Conservation (phyloP, 2,797 vertebrate species). For the Furcifer pardalis region DNA sequence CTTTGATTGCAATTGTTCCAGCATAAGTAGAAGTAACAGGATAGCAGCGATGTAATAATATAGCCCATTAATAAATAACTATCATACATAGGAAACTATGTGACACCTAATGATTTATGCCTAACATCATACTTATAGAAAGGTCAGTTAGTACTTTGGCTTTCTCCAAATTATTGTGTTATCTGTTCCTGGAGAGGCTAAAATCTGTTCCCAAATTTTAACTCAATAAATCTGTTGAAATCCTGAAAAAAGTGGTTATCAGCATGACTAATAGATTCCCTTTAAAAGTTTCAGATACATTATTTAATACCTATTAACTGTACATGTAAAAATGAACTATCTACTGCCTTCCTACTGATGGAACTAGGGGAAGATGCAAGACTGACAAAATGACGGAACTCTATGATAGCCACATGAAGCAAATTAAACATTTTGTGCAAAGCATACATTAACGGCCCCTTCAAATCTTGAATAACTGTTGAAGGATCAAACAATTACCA, state of each 20-base stretch:
- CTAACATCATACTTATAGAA: neutral
- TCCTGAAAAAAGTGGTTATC: no score
- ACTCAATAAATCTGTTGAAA: no score
- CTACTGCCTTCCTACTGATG: no score
- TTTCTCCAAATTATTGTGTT: neutral
- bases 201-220: neutral
- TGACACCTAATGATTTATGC: neutral
- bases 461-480: no score
- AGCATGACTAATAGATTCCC: neutral
- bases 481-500: no score
- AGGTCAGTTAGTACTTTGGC: neutral
- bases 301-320: neutral
- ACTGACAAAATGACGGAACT: no score
- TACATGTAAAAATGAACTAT: neutral
- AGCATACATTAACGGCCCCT: no score
- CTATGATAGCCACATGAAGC: no score
- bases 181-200: neutral
- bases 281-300: neutral
- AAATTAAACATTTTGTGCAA: no score
- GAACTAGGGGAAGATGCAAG: no score
- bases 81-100: neutral
- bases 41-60: neutral
- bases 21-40: neutral
- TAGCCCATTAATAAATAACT: neutral
- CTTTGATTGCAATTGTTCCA: neutral